Percentiles rank a stretch among this genome's conserved stretches.
Evolutionary conservation across 2,797 vertebrate species (phyloP).

Genomic region (Darevskia mixta): DNA sequence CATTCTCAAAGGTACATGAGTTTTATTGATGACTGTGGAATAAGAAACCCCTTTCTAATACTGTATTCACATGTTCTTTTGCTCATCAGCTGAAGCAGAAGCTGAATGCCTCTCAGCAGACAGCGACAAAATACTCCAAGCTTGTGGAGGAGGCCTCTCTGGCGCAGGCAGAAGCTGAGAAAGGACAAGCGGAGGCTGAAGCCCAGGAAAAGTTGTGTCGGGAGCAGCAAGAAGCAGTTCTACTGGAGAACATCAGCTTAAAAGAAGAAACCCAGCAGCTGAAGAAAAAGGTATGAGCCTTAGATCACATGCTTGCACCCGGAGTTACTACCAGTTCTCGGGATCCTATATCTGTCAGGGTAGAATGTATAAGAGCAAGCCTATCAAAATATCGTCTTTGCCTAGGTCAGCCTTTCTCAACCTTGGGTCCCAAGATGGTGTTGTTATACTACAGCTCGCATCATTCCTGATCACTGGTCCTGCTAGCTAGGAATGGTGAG

Average conservation of each 20-base stretch:
- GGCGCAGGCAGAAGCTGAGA: conserved; percentile 74
- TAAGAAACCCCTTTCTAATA: not conserved
- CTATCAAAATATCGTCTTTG: not conserved
- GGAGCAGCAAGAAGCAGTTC: conserved; percentile 69
- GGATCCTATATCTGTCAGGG: too few relatives aligned
- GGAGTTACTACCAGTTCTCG: too few relatives aligned
- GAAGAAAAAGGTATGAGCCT: conserved; percentile 72
- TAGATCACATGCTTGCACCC: not conserved
- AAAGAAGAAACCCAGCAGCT: conserved; percentile 76
- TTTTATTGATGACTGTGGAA: not conserved
- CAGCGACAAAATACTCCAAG: conserved; percentile 72
- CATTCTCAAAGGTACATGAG: not conserved
- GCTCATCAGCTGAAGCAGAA: conserved; percentile 78
- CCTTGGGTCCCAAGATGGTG: too few relatives aligned
- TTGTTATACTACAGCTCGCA: too few relatives aligned
- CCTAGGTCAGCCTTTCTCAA: too few relatives aligned
- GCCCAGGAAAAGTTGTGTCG: conserved; percentile 66
- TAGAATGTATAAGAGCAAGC: too few relatives aligned
- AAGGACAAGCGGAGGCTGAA: conserved; percentile 71
- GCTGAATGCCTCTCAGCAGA: conserved; percentile 79
- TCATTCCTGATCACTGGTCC: too few relatives aligned
- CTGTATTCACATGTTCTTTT: not conserved
- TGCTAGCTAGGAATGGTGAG: too few relatives aligned
- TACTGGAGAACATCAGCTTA: conserved; percentile 68
- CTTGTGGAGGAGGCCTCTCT: conserved; percentile 69